Percentiles rank a stretch among this genome's conserved stretches.
Conservation (phyloP, 30 jellyfish, hydroid and myxozoan species). For the Haliclystus octoradiatus region DNA sequence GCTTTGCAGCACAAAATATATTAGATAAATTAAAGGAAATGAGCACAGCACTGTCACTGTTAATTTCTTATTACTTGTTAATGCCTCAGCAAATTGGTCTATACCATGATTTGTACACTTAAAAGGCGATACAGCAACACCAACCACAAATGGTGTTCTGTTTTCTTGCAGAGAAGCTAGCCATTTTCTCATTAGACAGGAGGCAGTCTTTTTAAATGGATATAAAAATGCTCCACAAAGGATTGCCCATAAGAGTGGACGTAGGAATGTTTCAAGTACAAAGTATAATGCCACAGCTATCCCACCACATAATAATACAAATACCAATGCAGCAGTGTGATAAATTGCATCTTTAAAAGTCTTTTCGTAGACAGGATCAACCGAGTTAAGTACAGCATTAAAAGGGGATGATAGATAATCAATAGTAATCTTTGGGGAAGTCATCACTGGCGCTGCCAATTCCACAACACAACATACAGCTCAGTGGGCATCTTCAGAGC, state of each 20-base stretch:
- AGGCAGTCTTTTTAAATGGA: slow-evolving; percentile 76
- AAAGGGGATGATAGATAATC: slow-evolving; percentile 54
- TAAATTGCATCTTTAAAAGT: slow-evolving; percentile 80
- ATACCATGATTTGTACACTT: slow-evolving; percentile 38
- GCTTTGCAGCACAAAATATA: background rate
- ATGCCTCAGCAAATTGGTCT: slow-evolving; percentile 23
- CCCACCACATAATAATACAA: slow-evolving; percentile 64
- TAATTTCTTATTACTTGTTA: background rate
- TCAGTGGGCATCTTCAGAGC: too few relatives aligned
- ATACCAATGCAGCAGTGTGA: slow-evolving; percentile 90
- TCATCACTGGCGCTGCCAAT: background rate
- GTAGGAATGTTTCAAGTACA: slow-evolving; percentile 70
- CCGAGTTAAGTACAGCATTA: slow-evolving; percentile 42
- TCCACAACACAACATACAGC: background rate
- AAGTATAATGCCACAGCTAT: slow-evolving; percentile 56
- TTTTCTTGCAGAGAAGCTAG: slow-evolving; percentile 41
- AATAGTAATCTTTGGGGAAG: slow-evolving; percentile 1
- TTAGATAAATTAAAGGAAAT: background rate
- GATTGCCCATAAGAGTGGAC: slow-evolving; percentile 96
- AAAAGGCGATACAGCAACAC: slow-evolving; percentile 62
- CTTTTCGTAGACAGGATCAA: slow-evolving; percentile 75
- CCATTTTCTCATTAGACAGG: slow-evolving; percentile 61
- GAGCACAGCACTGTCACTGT: background rate
- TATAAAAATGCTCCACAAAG: slow-evolving; percentile 80
- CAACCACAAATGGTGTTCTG: slow-evolving; percentile 69